Evolutionary conservation across 2,113 vertebrate species (phyloP).

Genomic region (Pseudonaja textilis): DNA sequence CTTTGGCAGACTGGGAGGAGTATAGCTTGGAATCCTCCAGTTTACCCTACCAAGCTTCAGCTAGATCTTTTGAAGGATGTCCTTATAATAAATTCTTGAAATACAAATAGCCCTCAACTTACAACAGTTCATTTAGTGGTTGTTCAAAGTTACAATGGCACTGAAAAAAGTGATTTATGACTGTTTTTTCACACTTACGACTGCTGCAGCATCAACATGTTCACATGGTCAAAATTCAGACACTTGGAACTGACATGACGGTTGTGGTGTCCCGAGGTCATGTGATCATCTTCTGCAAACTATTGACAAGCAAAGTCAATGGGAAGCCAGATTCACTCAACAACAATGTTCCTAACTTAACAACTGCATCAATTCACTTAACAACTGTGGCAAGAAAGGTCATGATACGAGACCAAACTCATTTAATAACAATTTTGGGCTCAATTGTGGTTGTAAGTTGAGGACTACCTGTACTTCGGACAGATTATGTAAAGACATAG

Average conservation of each 20-base stretch:
- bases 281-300: too few species aligned
- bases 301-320: too few species aligned
- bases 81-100: too few species aligned
- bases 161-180: not conserved
- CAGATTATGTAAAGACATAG: not conserved
- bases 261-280: too few species aligned
- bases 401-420: not conserved
- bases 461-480: not conserved
- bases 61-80: not conserved
- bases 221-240: too few species aligned
- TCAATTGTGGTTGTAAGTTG: not conserved
- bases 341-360: too few species aligned
- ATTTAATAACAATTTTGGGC: not conserved
- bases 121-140: not conserved
- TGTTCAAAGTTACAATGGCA: not conserved
- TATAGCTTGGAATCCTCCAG: not conserved
- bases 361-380: too few species aligned
- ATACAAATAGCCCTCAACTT: too few species aligned
- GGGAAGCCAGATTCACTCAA: too few species aligned
- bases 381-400: not conserved
- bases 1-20: not conserved
- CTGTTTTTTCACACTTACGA: not conserved
- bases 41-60: not conserved
- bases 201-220: not conserved
- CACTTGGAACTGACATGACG: too few species aligned